phyloP scores from a whole-genome alignment of 2,888 invertebrate species.

The Tiphia femorata region DNA sequence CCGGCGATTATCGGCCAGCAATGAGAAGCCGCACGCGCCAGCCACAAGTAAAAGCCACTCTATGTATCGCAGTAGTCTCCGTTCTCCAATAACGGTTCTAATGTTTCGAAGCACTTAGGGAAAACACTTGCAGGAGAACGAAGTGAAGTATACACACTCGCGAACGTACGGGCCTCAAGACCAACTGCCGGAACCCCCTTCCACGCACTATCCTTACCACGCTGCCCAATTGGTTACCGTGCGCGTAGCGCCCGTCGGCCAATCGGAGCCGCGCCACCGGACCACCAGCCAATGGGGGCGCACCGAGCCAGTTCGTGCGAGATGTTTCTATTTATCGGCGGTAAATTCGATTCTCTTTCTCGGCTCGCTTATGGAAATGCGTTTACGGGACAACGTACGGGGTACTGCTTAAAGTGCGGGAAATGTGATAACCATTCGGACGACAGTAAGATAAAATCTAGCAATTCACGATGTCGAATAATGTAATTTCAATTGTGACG shows the following conservation, averaged over 20 bases:
- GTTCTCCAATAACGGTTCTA: neutral
- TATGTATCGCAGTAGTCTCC: neutral
- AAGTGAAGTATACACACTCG: slow-evolving; percentile 27
- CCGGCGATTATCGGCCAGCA: no score
- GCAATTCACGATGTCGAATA: no score
- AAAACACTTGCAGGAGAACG: slow-evolving; percentile 26
- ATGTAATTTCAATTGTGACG: no score
- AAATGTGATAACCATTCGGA: no score
- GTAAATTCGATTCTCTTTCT: slow-evolving; percentile 36
- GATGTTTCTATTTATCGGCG: slow-evolving; percentile 28
- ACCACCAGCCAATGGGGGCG: slow-evolving; percentile 35
- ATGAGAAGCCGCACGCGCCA: no score
- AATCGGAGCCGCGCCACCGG: slow-evolving; percentile 25
- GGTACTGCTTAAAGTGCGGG: no score
- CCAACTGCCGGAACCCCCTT: slow-evolving; percentile 56
- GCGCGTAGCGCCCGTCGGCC: slow-evolving; percentile 20
- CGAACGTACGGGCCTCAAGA: slow-evolving; percentile 37
- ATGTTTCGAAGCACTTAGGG: neutral
- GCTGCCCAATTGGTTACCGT: slow-evolving; percentile 40
- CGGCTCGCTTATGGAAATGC: neutral
- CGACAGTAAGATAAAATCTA: no score
- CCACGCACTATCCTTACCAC: slow-evolving; percentile 34
- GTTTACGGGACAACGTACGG: no score
- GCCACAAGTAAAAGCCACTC: no score
- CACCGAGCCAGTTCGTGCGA: slow-evolving; percentile 17